Evolutionary conservation across 2,888 invertebrate species (phyloP), one percentile per base, ranked within the genome.

Genomic region (Diogma glabrata): DNA sequence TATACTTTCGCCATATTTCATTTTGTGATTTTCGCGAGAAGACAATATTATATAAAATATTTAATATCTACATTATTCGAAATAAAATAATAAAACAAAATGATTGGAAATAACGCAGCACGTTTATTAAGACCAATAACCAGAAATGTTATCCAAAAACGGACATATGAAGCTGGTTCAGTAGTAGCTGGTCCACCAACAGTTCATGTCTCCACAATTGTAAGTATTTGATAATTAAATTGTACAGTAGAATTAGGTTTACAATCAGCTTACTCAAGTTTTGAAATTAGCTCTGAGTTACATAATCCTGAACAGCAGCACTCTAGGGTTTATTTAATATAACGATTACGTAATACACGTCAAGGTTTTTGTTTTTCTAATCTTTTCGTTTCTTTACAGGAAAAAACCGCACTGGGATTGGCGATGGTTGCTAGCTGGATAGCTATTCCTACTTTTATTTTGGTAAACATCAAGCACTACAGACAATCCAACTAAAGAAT

Each of bases 111-210:
- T 53, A 63, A 60, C 51, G 63, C 64, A 54, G 61, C 63, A 52
- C 62, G 64, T 52, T 57, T 69, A 22, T 58, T 69, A 59, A 57
- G 63, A 46, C 69, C 69, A 51, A 59, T 63, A 47, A 58, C 66
- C 45, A 65, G 68, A 20, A 64, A 57, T 53, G 12, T 47, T 4
- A 47, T 65, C 52, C 69, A 68, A 58, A 60, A 57, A 33, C 63
- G 69, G 43, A 30, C 17, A 8, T 19, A 22, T 16, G 43, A 43
- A 12, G 62, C 57, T 52, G 63, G 67, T 57, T 67, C 69, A 22
- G 69, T 63, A 17, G 57, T 69, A 7, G 61, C 64, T 9, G 67
- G 67, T 6, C 69, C 69, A 52, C 66, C 69, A 45, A 65, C 63
- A 4, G 55, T 63, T 36, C 63, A 64, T 51, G 40, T 69, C 24